Evolutionary conservation across 2,797 vertebrate species (phyloP).

Genomic region (Chrysolophus pictus): DNA sequence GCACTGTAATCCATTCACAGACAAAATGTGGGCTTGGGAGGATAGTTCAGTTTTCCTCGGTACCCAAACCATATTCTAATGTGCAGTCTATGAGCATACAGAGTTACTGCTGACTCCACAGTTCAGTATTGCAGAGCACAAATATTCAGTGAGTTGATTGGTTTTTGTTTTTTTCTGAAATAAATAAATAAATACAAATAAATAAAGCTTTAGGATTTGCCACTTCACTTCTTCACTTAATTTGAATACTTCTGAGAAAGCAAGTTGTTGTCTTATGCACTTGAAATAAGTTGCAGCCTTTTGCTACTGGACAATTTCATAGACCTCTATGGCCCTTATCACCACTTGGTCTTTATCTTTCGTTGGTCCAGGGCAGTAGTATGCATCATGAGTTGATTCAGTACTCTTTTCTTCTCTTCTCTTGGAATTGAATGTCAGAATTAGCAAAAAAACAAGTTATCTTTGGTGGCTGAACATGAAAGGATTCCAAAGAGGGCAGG

Average conservation of each 20-base stretch:
- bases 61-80: neutral
- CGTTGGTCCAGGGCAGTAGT: constrained; percentile 23
- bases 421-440: neutral
- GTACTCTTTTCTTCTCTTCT: constrained; percentile 8
- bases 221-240: neutral
- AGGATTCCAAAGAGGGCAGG: accelerated
- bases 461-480: neutral
- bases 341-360: constrained; percentile 23
- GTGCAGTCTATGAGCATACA: neutral
- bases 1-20: neutral
- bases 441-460: neutral
- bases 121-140: neutral
- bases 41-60: neutral
- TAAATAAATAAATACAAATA: neutral
- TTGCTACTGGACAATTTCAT: constrained; percentile 13
- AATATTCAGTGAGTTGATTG: neutral
- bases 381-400: neutral
- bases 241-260: neutral
- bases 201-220: neutral
- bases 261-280: neutral
- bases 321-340: neutral
- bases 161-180: too few species aligned
- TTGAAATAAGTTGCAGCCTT: neutral
- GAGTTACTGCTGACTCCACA: neutral
- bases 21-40: neutral